Evolutionary conservation across 2,113 vertebrate species (phyloP).

Genomic region (Sebastes schlegelii): DNA sequence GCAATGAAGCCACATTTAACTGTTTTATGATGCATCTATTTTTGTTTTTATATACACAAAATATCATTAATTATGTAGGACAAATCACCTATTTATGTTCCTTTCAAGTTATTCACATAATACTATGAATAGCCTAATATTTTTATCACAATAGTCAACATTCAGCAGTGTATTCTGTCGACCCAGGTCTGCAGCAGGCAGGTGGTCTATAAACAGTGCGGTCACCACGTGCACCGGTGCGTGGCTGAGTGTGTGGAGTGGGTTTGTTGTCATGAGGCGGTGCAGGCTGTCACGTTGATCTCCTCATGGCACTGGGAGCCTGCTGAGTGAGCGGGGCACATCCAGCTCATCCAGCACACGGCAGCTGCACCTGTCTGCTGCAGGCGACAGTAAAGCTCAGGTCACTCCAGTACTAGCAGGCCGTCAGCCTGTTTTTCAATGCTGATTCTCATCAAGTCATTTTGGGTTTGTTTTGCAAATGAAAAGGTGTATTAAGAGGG

Average conservation of each 20-base stretch:
- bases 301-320: conserved; percentile 76
- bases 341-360: conserved; percentile 52
- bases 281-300: conserved; percentile 81
- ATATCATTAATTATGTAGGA: no score
- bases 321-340: conserved; percentile 52
- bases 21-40: no score
- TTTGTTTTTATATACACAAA: no score
- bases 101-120: background rate
- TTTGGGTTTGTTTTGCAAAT: background rate
- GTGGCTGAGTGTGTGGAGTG: conserved; percentile 24
- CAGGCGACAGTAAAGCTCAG: background rate
- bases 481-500: background rate
- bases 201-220: background rate
- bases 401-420: background rate
- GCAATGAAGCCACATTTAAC: no score
- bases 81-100: background rate
- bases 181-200: background rate
- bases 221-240: conserved; percentile 9
- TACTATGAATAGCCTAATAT: no score
- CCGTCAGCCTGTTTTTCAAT: background rate
- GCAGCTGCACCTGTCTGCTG: conserved; percentile 59
- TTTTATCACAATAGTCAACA: no score
- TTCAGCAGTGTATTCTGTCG: background rate
- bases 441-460: background rate
- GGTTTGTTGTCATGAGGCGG: conserved; percentile 63